These are phyloP conservation scores for Drosophila robusta DNA, from an alignment of 2,888 invertebrate genomes.

Conservation along the genomic window DNA sequence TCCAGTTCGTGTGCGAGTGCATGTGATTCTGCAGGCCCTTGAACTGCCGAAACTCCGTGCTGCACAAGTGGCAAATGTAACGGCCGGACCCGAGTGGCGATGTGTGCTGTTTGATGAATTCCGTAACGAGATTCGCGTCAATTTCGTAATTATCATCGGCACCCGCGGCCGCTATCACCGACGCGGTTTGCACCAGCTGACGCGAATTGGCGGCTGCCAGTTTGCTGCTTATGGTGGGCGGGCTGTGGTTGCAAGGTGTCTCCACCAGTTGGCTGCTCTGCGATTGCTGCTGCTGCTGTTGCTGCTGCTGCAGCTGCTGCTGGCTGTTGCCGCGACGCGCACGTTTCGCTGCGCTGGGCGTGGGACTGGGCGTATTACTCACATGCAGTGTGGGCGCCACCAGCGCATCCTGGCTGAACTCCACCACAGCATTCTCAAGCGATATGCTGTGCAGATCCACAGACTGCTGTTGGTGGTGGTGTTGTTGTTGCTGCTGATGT, in stretches of 20 bases:
- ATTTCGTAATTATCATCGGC: conserved; percentile 82
- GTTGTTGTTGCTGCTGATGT: conserved; percentile 41
- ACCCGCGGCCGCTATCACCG: conserved; percentile 79
- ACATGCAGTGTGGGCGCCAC: conserved; percentile 57
- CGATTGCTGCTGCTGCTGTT: conserved; percentile 4
- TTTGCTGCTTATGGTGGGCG: conserved; percentile 62
- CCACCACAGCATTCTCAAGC: conserved; percentile 68
- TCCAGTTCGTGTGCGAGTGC: conserved; percentile 88
- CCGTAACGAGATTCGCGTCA: conserved; percentile 82
- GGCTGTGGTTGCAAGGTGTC: conserved; percentile 62
- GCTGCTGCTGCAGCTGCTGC: conserved; percentile 20
- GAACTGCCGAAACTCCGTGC: conserved; percentile 88
- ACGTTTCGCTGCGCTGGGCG: conserved; percentile 62
- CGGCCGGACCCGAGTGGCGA: conserved; percentile 87
- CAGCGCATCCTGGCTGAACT: conserved; percentile 60
- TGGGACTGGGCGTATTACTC: conserved; percentile 58
- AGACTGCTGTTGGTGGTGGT: conserved; percentile 39
- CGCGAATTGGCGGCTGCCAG: conserved; percentile 72
- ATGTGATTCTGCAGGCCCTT: conserved; percentile 88
- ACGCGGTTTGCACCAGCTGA: conserved; percentile 81
- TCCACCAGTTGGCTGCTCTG: conserved; percentile 36
- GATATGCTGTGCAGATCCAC: conserved; percentile 65
- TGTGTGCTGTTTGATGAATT: conserved; percentile 86
- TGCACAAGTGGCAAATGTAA: conserved; percentile 88
- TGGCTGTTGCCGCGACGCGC: conserved; percentile 49